Evolutionary conservation across 2,888 invertebrate genomes (phyloP).

Genomic region (Bellardia bayeri): DNA sequence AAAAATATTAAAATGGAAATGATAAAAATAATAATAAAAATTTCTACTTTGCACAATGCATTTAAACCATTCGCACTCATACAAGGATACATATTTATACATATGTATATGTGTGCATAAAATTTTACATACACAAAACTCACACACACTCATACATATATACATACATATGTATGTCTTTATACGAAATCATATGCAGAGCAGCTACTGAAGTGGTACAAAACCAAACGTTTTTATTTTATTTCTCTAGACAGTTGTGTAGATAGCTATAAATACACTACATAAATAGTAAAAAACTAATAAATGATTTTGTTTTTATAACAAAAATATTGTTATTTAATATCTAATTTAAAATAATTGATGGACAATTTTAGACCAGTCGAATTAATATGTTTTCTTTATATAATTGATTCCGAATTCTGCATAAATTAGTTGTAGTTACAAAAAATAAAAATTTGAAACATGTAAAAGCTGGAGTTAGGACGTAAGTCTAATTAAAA

Average conservation of each 20-base stretch:
- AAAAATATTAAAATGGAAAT: conserved; percentile 26
- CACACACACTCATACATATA: too few relatives aligned
- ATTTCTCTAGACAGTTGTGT: background rate
- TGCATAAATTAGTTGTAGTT: too few relatives aligned
- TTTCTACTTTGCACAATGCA: conserved; percentile 9
- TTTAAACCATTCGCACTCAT: conserved; percentile 26
- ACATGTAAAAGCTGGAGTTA: too few relatives aligned
- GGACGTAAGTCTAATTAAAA: too few relatives aligned
- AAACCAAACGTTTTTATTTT: conserved; percentile 31
- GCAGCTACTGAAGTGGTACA: conserved; percentile 46
- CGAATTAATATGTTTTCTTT: too few relatives aligned
- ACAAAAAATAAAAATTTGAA: too few relatives aligned
- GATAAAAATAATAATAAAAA: conserved; percentile 8
- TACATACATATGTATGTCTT: too few relatives aligned
- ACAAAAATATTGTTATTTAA: too few relatives aligned
- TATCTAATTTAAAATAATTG: too few relatives aligned
- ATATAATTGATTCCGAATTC: too few relatives aligned
- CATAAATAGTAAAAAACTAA: background rate
- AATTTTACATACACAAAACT: conserved; percentile 5
- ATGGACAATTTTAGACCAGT: too few relatives aligned
- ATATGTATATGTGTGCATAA: conserved; percentile 39
- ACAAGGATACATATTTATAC: conserved; percentile 1
- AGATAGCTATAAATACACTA: background rate
- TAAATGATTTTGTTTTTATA: too few relatives aligned
- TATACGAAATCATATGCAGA: conserved; percentile 22